Percentiles rank a stretch among this genome's conserved stretches.
Evolutionary conservation across 2,888 invertebrate species (phyloP).

Genomic region (Drosophila flavopinicola): DNA sequence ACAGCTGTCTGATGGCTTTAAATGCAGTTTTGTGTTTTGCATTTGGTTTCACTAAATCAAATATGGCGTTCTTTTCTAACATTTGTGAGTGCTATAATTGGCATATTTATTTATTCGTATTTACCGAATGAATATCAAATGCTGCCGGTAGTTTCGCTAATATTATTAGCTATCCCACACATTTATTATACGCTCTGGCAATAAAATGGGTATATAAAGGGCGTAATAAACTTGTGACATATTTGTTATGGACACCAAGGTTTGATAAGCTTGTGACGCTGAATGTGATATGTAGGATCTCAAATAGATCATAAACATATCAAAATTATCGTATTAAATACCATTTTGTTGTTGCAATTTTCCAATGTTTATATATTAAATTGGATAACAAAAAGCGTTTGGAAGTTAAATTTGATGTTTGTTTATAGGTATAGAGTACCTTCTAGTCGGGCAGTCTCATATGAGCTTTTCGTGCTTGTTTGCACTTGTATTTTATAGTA

Average conservation of each 20-base stretch:
- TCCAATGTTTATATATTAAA: too few relatives aligned
- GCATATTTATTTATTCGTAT: neutral
- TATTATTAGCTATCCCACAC: conserved; percentile 1
- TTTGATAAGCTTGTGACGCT: neutral
- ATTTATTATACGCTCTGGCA: neutral
- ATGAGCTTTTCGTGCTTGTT: neutral
- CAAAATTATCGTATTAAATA: too few relatives aligned
- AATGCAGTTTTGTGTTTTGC: neutral
- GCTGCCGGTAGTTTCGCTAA: neutral
- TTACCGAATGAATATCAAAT: conserved; percentile 2
- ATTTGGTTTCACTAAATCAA: neutral
- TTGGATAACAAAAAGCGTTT: too few relatives aligned
- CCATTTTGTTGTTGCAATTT: too few relatives aligned
- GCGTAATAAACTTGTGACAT: neutral
- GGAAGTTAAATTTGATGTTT: too few relatives aligned
- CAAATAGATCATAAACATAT: too few relatives aligned
- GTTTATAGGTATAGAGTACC: neutral
- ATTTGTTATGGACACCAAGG: neutral
- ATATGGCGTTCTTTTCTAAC: neutral
- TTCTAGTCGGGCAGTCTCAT: neutral
- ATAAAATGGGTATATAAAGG: neutral
- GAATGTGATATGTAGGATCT: too few relatives aligned
- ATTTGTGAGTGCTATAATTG: neutral
- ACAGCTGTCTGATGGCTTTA: neutral
- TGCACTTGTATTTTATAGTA: neutral